phyloP scores from a whole-genome alignment of 2,888 invertebrate species.

The Caenorhabditis sp. region DNA sequence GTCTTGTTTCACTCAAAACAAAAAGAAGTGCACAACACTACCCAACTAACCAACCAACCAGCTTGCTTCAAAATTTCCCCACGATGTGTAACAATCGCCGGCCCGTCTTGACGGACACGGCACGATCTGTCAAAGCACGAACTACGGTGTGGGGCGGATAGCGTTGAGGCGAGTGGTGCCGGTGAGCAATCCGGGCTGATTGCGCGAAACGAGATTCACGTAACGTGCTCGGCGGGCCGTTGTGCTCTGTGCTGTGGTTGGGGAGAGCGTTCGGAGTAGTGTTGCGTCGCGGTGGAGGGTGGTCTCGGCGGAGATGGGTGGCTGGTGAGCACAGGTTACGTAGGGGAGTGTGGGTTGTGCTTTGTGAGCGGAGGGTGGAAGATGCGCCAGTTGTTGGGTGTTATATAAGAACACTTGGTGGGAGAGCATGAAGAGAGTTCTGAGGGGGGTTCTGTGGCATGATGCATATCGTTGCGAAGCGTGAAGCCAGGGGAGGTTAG shows the following conservation, averaged over 20 bases:
- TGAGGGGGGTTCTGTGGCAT: too few relatives aligned
- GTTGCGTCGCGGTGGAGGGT: neutral
- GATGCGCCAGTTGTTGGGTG: too few relatives aligned
- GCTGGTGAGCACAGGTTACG: neutral
- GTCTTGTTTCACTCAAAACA: constrained; percentile 9
- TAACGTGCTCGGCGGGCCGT: neutral
- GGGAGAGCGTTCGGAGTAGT: neutral
- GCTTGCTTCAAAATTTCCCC: neutral
- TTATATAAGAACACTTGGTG: too few relatives aligned
- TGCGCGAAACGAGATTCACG: constrained; percentile 2
- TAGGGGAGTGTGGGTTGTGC: too few relatives aligned
- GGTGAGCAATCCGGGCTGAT: neutral
- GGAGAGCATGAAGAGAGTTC: too few relatives aligned
- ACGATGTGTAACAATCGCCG: neutral
- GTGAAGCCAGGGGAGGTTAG: too few relatives aligned
- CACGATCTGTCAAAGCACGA: neutral
- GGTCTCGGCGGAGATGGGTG: too few relatives aligned
- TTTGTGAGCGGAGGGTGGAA: too few relatives aligned
- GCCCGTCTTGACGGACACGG: neutral
- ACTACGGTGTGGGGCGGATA: neutral
- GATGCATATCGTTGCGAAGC: too few relatives aligned
- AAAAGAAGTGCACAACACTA: neutral
- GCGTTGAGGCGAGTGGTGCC: neutral
- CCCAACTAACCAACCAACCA: neutral
- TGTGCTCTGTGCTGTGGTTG: neutral